Percentiles rank a stretch among this genome's conserved stretches.
These are phyloP conservation scores for Cirrhinus molitorella DNA, from an alignment of 2,797 vertebrate species.

Conservation along the genomic window DNA sequence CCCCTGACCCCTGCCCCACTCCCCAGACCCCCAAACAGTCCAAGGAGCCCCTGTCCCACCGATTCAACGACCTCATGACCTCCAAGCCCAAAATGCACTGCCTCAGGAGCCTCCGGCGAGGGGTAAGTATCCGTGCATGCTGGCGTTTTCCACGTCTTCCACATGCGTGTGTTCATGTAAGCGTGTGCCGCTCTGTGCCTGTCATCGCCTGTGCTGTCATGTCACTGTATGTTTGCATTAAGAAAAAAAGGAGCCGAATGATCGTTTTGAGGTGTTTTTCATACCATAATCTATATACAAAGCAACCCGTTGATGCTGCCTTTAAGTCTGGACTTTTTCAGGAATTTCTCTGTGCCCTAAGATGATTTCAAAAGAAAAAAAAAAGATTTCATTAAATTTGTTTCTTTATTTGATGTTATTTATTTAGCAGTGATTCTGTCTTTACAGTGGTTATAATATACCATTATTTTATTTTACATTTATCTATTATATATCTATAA, in stretches of 20 bases:
- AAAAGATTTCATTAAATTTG: not conserved
- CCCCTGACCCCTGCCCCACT: conserved; percentile 91
- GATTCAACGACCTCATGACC: conserved; percentile 99
- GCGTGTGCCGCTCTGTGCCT: conserved; percentile 54
- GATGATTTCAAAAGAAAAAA: not conserved
- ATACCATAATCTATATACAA: not conserved
- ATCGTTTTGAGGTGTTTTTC: not conserved
- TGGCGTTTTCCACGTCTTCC: conserved; percentile 20
- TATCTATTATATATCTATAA: not conserved
- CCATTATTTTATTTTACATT: not conserved
- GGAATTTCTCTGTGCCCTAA: not conserved
- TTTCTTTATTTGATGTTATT: not conserved
- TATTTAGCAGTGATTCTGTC: not conserved
- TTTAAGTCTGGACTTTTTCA: not conserved
- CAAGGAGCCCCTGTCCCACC: conserved; percentile 99
- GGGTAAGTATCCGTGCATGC: conserved; percentile 92
- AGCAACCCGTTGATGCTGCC: not conserved
- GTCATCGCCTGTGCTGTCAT: conserved; percentile 46
- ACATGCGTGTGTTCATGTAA: conserved; percentile 52
- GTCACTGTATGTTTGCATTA: conserved; percentile 46
- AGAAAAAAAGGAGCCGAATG: conserved; percentile 50
- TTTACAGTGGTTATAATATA: not conserved
- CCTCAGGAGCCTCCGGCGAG: conserved; percentile 98
- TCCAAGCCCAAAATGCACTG: conserved; percentile 99
- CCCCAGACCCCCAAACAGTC: conserved; percentile 99